A percentile compares a stretch with the other conserved stretches of the same genome.
Evolutionary conservation across 1,140 invertebrate species (phyloP).

Genomic region (Mylabris phalerata): DNA sequence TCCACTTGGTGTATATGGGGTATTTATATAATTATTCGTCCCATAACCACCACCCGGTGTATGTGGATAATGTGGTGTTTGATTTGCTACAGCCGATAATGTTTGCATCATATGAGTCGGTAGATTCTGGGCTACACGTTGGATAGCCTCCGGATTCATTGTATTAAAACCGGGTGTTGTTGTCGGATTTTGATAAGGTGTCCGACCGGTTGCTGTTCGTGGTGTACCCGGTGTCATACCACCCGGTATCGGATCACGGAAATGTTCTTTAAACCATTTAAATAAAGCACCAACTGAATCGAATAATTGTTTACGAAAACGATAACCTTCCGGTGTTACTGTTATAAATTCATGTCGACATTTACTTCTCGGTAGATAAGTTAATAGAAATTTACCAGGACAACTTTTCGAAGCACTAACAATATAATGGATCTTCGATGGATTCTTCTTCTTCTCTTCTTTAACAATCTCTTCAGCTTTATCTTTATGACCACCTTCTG

Average conservation of each 20-base stretch:
- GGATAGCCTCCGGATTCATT: slow-evolving; percentile 64
- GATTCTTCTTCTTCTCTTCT: slow-evolving; percentile 79
- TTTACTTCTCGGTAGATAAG: slow-evolving; percentile 81
- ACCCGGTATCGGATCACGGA: slow-evolving; percentile 79
- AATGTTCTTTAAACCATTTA: slow-evolving; percentile 98
- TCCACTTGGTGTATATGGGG: slow-evolving; percentile 80
- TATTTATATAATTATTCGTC: slow-evolving; percentile 50
- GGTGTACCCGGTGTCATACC: slow-evolving; percentile 65
- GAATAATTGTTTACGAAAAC: slow-evolving; percentile 85
- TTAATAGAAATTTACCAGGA: slow-evolving; percentile 92
- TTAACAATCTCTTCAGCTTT: slow-evolving; percentile 81
- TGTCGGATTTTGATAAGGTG: slow-evolving; percentile 49
- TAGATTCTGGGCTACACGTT: slow-evolving; percentile 65
- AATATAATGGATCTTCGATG: slow-evolving; percentile 86
- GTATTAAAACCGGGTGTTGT: slow-evolving; percentile 39
- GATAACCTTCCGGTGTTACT: slow-evolving; percentile 86
- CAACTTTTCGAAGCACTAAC: slow-evolving; percentile 80
- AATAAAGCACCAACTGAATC: slow-evolving; percentile 76
- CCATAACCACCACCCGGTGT: slow-evolving; percentile 51
- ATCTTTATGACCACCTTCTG: slow-evolving; percentile 66
- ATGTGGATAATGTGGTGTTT: slow-evolving; percentile 61
- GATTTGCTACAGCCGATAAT: slow-evolving; percentile 57
- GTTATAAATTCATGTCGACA: slow-evolving; percentile 88
- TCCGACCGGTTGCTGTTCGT: slow-evolving; percentile 53
- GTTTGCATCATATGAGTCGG: slow-evolving; percentile 67